Evolutionary conservation across 2,113 vertebrate genomes (phyloP), one percentile per base, ranked within the genome.

Genomic region (Geothlypis trichas): DNA sequence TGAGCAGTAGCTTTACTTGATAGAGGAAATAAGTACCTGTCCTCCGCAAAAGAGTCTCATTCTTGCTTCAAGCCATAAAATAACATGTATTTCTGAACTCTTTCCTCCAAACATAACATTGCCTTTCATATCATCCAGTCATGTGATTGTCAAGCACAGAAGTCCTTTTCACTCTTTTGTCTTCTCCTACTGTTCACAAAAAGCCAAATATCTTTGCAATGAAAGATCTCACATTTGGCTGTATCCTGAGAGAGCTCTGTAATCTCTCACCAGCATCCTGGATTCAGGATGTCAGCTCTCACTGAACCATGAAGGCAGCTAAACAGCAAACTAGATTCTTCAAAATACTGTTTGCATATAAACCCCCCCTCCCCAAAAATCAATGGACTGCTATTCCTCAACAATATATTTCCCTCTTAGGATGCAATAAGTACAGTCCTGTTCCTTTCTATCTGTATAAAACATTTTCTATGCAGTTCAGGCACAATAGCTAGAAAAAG

Each of bases 281-380:
- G 52, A 84, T 54, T 87, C 44, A 92, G 44, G 68, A 87, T 84
- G 44, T 49, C 74, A 92, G 13, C 8, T 63, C 65, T 81, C 51
- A 93, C 65, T 67, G 86, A 96, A 89, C 65, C 73, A 78, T 44
- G 68, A 95, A 92, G 51, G 63, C 42, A 92, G 10, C 37, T 93
- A 86, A 94, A 58, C 11, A 80, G 76, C 52, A 92, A 86, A 93
- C 35, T 47, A 90, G 35, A 67, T 71, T 81, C 79, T 89, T 79
- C 21, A 86, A 86, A 92, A 83, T 59, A 18, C 6, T 30, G 12
- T 81, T 94, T 89, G 35, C 69, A 61, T 85, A 69, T 67, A 88
- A 83, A 42, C 42, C 7, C 3, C 3, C 1, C 4, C 21, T 21
- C 19, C 11, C 21, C 46, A 5, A 11, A 46, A 93, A 84, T 27